Evolutionary conservation across 2,888 invertebrate genomes (phyloP), one percentile per base, ranked within the genome.

Genomic region (Anoplius nigerrimus): DNA sequence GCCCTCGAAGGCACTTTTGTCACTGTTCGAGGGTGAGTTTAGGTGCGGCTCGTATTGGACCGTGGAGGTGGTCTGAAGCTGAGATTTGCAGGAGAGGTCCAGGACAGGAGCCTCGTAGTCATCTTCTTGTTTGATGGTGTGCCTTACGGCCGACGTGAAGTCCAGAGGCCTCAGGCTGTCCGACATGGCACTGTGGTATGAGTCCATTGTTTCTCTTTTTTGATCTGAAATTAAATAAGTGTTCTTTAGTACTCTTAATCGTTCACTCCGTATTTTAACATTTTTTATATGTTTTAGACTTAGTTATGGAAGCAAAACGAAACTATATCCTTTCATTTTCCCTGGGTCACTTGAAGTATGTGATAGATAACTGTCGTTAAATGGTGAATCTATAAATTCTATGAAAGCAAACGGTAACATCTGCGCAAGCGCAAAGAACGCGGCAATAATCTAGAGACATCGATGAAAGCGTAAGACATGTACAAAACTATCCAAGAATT

Each of bases 1-100:
- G 0, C 52, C 51, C 0, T 74, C 71, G 15, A 79, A 79, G 0
- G 85, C 80, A 70, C 80, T 85, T 45, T 82, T 82, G 2, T 76
- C 78, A 13, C 54, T 56, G n/a, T 64, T 67, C 1, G 71, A 56
- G 15, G 74, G 65, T 4, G 74, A 77, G 48, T 46, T 69, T 4
- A 73, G 74, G 13, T 61, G 54, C 0, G 62, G 27, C n/a, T 60
- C 71, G 15, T 48, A 58, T 20, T 71, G 11, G 13, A 18, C 21
- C 1, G 0, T 48, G 2, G 62, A 42, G 2, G n/a, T 16, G 0
- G 48, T n/a, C 0, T n/a, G 2, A 6, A 4, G 16, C 8, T 11
- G 11, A 42, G 80, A 85, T 34, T 86, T 87, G 54, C 79, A 82
- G 2, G 87, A 87, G 3, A 87, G 69, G 69, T 87, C 87, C 4